phyloP scores from a whole-genome alignment of 2,113 vertebrate species.

The Pseudorhombus dupliciocellatus region DNA sequence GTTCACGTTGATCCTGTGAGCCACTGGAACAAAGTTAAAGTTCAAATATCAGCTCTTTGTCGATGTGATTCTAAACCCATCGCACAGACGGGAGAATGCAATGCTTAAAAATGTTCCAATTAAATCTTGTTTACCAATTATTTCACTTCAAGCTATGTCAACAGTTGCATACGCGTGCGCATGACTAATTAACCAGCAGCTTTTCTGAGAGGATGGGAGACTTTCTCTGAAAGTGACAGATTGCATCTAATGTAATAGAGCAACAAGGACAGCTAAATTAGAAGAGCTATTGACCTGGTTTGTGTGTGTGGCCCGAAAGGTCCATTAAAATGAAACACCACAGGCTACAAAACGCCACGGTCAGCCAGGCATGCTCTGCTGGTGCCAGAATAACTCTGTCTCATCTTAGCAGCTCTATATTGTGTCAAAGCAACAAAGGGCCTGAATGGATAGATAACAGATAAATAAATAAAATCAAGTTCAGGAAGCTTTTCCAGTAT shows the following conservation, averaged over 20 bases:
- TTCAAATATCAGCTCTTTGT: slow-evolving; percentile 13
- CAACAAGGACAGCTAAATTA: slow-evolving; percentile 64
- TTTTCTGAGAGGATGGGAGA: slow-evolving; percentile 29
- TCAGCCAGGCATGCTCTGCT: slow-evolving; percentile 38
- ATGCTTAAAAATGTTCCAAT: slow-evolving; percentile 11
- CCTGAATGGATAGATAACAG: not conserved
- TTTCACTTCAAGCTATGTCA: too few relatives aligned
- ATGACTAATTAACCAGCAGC: slow-evolving; percentile 2
- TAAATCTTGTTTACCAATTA: too few relatives aligned
- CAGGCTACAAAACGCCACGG: slow-evolving; percentile 51
- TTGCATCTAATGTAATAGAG: slow-evolving; percentile 57
- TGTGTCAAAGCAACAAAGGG: slow-evolving; percentile 18
- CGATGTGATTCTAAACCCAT: not conserved
- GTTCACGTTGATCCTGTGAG: slow-evolving; percentile 45
- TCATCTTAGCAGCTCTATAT: not conserved
- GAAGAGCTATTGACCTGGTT: slow-evolving; percentile 65
- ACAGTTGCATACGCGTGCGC: not conserved
- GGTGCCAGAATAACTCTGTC: slow-evolving; percentile 47
- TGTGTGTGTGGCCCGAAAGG: slow-evolving; percentile 46
- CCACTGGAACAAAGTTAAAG: slow-evolving; percentile 25
- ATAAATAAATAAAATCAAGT: not conserved
- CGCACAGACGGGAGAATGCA: not conserved
- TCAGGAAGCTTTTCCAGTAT: not conserved
- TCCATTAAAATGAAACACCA: slow-evolving; percentile 69
- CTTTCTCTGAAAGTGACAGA: slow-evolving; percentile 29